phyloP scores from a whole-genome alignment of 2,113 vertebrate species.

The Oncorhynchus kisutch region DNA sequence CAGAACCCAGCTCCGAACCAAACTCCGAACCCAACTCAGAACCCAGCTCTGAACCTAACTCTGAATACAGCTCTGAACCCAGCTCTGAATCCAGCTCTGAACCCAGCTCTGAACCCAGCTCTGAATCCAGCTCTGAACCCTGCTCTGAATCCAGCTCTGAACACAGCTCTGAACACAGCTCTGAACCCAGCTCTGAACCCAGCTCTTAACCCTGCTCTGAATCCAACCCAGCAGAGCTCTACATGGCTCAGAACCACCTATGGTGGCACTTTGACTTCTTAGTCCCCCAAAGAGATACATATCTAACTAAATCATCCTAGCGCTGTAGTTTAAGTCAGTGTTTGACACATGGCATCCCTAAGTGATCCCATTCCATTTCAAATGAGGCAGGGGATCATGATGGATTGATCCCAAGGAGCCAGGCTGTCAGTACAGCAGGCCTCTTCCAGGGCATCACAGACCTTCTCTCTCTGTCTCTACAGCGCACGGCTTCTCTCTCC shows the following conservation, averaged over 20 bases:
- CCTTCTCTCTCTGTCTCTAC: conserved; percentile 30
- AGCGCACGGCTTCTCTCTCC: background rate
- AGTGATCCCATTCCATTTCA: conserved; percentile 31
- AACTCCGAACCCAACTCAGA: too few species aligned
- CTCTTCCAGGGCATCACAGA: conserved; percentile 29
- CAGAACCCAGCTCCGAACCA: too few species aligned
- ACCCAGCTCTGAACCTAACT: too few species aligned
- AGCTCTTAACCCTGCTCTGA: background rate
- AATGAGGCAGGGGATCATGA: conserved; percentile 41
- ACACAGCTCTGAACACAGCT: too few species aligned
- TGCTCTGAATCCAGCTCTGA: too few species aligned
- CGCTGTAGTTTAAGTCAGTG: conserved; percentile 15
- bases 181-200: background rate
- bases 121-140: too few species aligned
- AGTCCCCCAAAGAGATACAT: background rate
- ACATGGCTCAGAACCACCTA: background rate
- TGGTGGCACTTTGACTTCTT: background rate
- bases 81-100: too few species aligned
- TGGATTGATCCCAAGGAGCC: conserved; percentile 32
- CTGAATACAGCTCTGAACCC: too few species aligned
- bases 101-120: too few species aligned
- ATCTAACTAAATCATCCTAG: background rate
- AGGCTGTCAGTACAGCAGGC: conserved; percentile 24
- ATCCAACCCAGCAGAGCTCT: background rate
- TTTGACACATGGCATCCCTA: conserved; percentile 17